Evolutionary conservation across 2,113 vertebrate species (phyloP).

Genomic region (Mohoua ochrocephala): DNA sequence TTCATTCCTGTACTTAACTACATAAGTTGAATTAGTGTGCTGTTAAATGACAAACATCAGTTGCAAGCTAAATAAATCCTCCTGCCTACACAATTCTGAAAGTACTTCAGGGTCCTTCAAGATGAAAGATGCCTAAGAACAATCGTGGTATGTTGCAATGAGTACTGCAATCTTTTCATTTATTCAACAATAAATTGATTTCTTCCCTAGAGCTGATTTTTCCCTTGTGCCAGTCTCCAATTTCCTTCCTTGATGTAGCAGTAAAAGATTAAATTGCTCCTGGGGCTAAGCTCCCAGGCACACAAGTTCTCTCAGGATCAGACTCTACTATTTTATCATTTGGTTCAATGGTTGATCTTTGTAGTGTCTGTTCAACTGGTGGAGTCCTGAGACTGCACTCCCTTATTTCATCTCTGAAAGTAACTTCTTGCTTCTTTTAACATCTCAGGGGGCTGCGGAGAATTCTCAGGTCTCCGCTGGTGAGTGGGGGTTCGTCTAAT

Average conservation of each 20-base stretch:
- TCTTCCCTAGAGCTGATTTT: neutral
- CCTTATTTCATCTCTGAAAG: neutral
- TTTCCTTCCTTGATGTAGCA: neutral
- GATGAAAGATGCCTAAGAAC: neutral
- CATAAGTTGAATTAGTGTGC: neutral
- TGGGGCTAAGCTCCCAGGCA: neutral
- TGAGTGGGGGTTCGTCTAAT: neutral
- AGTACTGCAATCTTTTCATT: neutral
- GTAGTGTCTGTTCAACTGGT: neutral
- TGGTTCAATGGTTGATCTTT: neutral
- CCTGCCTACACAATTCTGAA: neutral
- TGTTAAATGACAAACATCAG: neutral
- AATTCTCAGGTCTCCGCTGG: neutral
- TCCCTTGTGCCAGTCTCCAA: neutral
- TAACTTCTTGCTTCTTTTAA: neutral
- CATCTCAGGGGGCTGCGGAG: neutral
- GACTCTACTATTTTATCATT: neutral
- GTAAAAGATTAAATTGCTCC: neutral
- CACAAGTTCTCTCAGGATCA: neutral
- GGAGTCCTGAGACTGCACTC: neutral
- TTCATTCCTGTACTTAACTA: neutral
- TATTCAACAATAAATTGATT: conserved; percentile 29
- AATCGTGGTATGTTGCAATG: neutral
- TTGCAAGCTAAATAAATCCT: neutral
- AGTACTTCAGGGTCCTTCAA: neutral